phyloP scores from a whole-genome alignment of 2,113 vertebrate species.

The Loxodonta africana region DNA sequence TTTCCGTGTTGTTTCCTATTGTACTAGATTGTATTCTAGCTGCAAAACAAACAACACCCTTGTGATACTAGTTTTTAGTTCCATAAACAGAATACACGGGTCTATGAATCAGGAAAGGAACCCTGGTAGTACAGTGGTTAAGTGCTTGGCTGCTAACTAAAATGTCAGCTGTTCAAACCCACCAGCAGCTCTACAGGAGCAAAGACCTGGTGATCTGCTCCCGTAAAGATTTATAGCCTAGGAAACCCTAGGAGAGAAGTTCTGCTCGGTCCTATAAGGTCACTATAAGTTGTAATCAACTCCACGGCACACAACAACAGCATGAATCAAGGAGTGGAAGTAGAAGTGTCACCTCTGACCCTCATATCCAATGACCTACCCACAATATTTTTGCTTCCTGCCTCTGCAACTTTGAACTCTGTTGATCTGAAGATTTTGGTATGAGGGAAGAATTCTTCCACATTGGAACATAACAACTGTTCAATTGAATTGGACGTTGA shows the following conservation, averaged over 20 bases:
- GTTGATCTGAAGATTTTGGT: not conserved
- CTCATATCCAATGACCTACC: not conserved
- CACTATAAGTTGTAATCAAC: not conserved
- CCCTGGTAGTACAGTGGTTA: not conserved
- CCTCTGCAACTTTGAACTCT: not conserved
- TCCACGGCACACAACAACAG: not conserved
- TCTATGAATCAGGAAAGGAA: not conserved
- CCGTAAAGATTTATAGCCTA: not conserved
- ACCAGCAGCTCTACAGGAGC: not conserved
- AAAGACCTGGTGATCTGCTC: not conserved
- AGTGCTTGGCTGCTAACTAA: not conserved
- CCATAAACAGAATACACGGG: not conserved
- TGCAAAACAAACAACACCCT: not conserved
- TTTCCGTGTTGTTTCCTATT: not conserved
- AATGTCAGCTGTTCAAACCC: not conserved
- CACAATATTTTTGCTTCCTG: not conserved
- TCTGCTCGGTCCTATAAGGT: not conserved
- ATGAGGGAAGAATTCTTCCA: not conserved
- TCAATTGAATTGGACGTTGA: not conserved
- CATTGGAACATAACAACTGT: not conserved
- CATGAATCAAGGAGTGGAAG: not conserved
- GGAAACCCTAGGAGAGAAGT: not conserved
- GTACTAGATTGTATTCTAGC: not conserved
- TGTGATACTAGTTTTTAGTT: not conserved
- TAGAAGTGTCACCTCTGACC: not conserved